Conservation (phyloP, 2,888 invertebrate genomes). For the Notodonta dromedarius region DNA sequence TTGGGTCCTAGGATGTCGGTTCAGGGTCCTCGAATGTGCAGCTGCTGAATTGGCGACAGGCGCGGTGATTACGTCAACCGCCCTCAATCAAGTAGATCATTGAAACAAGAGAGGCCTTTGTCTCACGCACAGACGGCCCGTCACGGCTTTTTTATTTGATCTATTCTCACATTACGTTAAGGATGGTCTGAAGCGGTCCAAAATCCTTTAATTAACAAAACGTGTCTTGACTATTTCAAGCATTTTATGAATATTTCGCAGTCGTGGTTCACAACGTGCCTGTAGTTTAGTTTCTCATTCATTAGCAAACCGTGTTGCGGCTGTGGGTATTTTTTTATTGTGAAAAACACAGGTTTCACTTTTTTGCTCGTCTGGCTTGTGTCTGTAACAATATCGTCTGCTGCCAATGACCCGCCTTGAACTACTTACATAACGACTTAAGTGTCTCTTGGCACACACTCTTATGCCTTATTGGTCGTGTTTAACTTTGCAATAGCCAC, state of each 20-base stretch:
- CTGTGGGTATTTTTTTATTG: slow-evolving; percentile 40
- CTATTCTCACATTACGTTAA: slow-evolving; percentile 13
- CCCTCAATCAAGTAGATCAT: slow-evolving; percentile 21
- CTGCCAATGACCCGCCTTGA: slow-evolving; percentile 80
- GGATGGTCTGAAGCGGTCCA: slow-evolving; percentile 17
- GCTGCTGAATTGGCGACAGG: slow-evolving; percentile 11
- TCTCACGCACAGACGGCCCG: slow-evolving; percentile 9
- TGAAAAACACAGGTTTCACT: slow-evolving; percentile 77
- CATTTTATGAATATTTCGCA: background rate
- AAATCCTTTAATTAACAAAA: slow-evolving; percentile 26
- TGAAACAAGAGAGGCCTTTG: slow-evolving; percentile 23
- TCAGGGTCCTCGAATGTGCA: background rate
- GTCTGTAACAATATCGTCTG: slow-evolving; percentile 72
- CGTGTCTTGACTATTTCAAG: slow-evolving; percentile 15
- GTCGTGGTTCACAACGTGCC: slow-evolving; percentile 8
- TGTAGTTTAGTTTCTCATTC: slow-evolving; percentile 38
- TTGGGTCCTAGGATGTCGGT: background rate
- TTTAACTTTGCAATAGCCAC: slow-evolving; percentile 32
- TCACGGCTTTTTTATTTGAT: slow-evolving; percentile 11
- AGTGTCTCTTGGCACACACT: slow-evolving; percentile 46
- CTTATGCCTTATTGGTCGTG: slow-evolving; percentile 47
- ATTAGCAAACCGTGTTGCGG: slow-evolving; percentile 31
- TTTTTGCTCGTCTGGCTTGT: slow-evolving; percentile 79
- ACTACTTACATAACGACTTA: slow-evolving; percentile 71
- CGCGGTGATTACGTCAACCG: slow-evolving; percentile 30